These are phyloP conservation scores for Ameiurus melas DNA, from an alignment of 2,113 vertebrate genomes.

Conservation along the genomic window DNA sequence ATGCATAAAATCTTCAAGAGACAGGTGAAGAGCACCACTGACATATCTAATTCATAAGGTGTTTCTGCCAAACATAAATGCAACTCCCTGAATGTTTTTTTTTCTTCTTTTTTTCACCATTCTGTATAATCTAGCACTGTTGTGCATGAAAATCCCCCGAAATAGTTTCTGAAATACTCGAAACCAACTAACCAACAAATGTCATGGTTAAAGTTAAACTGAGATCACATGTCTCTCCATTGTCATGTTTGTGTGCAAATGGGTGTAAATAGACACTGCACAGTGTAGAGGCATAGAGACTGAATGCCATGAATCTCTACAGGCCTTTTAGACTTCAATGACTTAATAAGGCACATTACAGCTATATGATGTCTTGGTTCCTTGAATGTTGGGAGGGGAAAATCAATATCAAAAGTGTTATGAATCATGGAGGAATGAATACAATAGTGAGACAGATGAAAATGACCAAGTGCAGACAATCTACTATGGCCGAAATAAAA, in stretches of 20 bases:
- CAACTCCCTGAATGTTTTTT: background rate
- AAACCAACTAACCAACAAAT: background rate
- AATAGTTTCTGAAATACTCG: background rate
- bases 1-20: background rate
- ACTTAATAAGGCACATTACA: constrained; percentile 58
- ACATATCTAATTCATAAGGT: background rate
- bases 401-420: constrained; percentile 53
- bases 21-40: background rate
- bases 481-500: constrained; percentile 1
- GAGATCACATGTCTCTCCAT: background rate
- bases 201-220: background rate
- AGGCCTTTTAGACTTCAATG: constrained; percentile 44
- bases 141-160: background rate
- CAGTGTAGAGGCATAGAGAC: constrained; percentile 5
- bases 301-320: constrained; percentile 18
- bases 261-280: constrained; percentile 2
- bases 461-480: constrained; percentile 55
- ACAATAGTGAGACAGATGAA: constrained; percentile 26
- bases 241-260: constrained; percentile 3
- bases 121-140: background rate
- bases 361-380: constrained; percentile 53
- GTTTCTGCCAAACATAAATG: background rate
- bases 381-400: constrained; percentile 55
- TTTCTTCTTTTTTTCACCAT: background rate
- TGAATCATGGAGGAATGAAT: constrained; percentile 48